Evolutionary conservation across 1,140 invertebrate species (phyloP), one percentile per base, ranked within the genome.

Genomic region (Drosophila baimaii): DNA sequence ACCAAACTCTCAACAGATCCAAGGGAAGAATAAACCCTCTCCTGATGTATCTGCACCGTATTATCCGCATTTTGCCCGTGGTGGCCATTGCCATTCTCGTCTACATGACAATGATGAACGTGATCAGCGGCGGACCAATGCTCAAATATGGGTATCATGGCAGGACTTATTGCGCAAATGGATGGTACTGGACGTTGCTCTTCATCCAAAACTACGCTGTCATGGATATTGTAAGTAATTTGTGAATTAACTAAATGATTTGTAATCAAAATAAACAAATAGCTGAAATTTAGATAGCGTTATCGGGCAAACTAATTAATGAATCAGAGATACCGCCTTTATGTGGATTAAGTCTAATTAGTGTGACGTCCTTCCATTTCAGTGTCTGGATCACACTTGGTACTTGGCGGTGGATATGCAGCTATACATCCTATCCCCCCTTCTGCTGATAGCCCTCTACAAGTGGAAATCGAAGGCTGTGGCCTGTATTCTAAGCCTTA

Each of bases 381-480:
- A 97, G 96, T 98, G 97, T 81, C 96, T 98, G 94, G 95, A 96
- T 68, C 96, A 96, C 93, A 95, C 96, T 0, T 98, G 97, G 97
- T 98, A 97, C 81, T 93, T 98, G 55, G 95, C 96, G 1, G 96
- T 96, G 55, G 97, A 98, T 85, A 96, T 96, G 72, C 96, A 97
- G 90, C 93, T 97, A 43, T 97, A 96, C 90, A 92, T 97, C 52
- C 85, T 97, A 9, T 95, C 96, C 4, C 95, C 96, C 1, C 91
- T 96, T 19, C 93, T 97, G 51, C 93, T 97, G 57, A 95, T 94
- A 79, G 93, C 94, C 12, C 81, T 95, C n/a, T 95, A 94, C 93
- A 94, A 93, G 56, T 95, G 94, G 93, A 92, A 93, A 10, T 79
- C 63, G 15, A 81, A 66, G 43, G 75, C 66, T 10, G 76, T 76